Evolutionary conservation across 2,888 invertebrate species (phyloP).

Genomic region (Parthenolecanium corni): DNA sequence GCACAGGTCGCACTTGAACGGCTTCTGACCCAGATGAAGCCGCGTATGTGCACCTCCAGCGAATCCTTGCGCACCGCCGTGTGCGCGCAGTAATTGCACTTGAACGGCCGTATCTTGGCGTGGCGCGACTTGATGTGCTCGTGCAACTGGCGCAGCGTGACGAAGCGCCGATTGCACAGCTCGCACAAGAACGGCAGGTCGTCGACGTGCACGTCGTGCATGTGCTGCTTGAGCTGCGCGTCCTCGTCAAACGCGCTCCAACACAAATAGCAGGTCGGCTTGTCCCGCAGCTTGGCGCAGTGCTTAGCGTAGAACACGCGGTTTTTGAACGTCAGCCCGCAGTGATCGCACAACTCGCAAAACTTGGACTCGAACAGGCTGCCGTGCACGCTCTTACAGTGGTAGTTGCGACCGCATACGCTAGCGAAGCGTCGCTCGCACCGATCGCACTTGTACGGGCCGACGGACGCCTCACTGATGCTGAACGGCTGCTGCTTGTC

Average conservation of each 20-base stretch:
- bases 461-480: constrained; percentile 20
- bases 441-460: constrained; percentile 12
- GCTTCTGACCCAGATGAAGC: constrained; percentile 9
- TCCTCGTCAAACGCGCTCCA: constrained; percentile 6
- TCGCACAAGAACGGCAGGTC: constrained; percentile 20
- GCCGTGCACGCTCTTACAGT: constrained; percentile 4
- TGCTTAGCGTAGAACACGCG: constrained; percentile 18
- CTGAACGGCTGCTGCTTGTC: not conserved
- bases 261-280: constrained; percentile 18
- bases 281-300: constrained; percentile 4
- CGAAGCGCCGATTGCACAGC: constrained; percentile 3
- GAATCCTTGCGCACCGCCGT: constrained; percentile 17
- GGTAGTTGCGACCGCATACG: constrained; percentile 17
- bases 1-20: constrained; percentile 11
- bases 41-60: constrained; percentile 14
- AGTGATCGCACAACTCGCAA: constrained; percentile 11
- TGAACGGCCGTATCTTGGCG: constrained; percentile 9
- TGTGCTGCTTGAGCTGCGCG: constrained; percentile 5
- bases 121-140: constrained; percentile 11
- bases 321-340: constrained; percentile 14
- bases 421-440: constrained; percentile 17
- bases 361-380: constrained; percentile 6
- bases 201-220: constrained; percentile 3
- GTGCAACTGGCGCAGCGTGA: constrained; percentile 6
- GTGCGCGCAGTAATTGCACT: constrained; percentile 15